Percentiles rank a stretch among this genome's conserved stretches.
phyloP scores from a whole-genome alignment of 1,140 invertebrate species.

The Scylla paramamosain region DNA sequence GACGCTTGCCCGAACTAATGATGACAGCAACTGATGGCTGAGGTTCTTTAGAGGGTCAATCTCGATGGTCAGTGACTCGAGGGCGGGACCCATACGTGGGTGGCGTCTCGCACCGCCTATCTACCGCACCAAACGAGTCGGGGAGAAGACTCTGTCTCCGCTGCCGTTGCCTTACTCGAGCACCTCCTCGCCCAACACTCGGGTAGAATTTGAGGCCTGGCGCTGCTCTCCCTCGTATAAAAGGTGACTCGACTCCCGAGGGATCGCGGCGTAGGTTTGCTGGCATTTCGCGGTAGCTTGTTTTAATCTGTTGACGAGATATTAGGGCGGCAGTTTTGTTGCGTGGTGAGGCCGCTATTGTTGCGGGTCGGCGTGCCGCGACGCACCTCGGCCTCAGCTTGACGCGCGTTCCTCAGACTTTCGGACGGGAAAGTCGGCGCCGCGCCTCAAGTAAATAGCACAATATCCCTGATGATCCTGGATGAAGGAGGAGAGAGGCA shows the following conservation, averaged over 20 bases:
- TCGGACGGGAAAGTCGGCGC: slow-evolving; percentile 35
- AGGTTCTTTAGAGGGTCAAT: not conserved
- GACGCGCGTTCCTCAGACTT: slow-evolving; percentile 36
- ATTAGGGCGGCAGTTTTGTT: slow-evolving; percentile 71
- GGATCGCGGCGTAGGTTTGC: slow-evolving; percentile 65
- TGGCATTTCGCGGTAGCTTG: slow-evolving; percentile 75
- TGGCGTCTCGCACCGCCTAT: not conserved
- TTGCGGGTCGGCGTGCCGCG: slow-evolving; percentile 50
- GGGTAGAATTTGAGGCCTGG: slow-evolving; percentile 31
- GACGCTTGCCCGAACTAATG: not conserved
- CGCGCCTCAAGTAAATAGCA: not conserved
- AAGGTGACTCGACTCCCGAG: slow-evolving; percentile 51
- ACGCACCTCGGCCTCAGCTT: slow-evolving; percentile 24
- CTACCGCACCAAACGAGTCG: not conserved
- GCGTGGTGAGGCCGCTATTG: slow-evolving; percentile 51
- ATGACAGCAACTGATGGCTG: not conserved
- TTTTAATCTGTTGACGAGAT: slow-evolving; percentile 76
- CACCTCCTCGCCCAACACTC: slow-evolving; percentile 35
- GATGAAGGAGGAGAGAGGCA: not conserved
- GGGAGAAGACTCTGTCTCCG: not conserved
- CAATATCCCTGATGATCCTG: not conserved
- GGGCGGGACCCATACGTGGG: not conserved
- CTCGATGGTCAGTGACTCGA: not conserved
- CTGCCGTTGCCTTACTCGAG: not conserved
- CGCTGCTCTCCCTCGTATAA: slow-evolving; percentile 42